phyloP scores from a whole-genome alignment of 1,140 invertebrate species.

The Lethrus apterus region DNA sequence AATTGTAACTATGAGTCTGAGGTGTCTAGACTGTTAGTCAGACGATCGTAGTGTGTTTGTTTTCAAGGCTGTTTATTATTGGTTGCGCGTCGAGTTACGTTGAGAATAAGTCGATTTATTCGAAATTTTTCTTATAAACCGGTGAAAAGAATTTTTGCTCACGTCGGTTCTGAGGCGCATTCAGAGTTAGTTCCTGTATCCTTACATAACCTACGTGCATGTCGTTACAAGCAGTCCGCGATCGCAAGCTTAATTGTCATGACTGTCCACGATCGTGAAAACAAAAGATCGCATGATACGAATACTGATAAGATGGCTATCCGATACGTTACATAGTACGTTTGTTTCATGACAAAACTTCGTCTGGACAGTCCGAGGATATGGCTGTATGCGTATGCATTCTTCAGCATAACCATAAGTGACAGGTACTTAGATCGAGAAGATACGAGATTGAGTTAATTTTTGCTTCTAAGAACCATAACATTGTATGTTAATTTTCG shows the following conservation, averaged over 20 bases:
- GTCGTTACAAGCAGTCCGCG: slow-evolving; percentile 18
- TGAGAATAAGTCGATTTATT: no score
- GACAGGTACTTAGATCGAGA: slow-evolving; percentile 11
- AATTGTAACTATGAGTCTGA: no score
- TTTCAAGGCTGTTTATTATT: no score
- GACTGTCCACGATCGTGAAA: slow-evolving; percentile 21
- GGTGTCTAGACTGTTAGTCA: no score
- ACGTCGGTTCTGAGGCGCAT: no score
- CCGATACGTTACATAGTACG: slow-evolving; percentile 7
- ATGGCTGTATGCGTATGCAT: slow-evolving; percentile 8
- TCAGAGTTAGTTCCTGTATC: slow-evolving; percentile 25
- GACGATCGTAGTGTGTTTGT: no score
- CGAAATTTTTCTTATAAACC: no score
- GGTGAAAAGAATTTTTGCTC: no score
- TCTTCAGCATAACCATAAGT: slow-evolving; percentile 6
- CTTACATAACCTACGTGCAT: slow-evolving; percentile 23
- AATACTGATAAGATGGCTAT: slow-evolving; percentile 20
- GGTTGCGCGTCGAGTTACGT: no score
- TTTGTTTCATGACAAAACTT: slow-evolving; percentile 9
- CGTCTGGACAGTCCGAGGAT: slow-evolving; percentile 11
- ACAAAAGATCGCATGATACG: slow-evolving; percentile 29
- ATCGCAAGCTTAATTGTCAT: slow-evolving; percentile 21
- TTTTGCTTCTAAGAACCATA: slow-evolving; percentile 12
- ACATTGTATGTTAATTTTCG: slow-evolving; percentile 12
- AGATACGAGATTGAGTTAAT: slow-evolving; percentile 9